Base-by-base conservation (phyloP, 1,140 invertebrate species). In the Micrasema minimum region DNA sequence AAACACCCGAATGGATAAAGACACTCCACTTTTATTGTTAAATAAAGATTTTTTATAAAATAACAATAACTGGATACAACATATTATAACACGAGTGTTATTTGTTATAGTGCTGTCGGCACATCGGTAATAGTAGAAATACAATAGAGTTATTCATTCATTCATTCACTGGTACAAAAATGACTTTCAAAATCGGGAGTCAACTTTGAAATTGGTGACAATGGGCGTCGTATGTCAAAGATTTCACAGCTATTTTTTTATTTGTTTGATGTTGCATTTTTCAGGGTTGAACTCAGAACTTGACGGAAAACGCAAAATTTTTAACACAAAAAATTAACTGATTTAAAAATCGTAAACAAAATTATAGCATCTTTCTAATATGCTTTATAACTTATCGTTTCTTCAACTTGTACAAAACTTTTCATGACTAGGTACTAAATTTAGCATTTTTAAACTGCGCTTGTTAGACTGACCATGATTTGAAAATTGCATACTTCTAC, bases 101-200 rank as follows among this genome's bases (percentile, higher is more conserved):
- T 72, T 72, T 69, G 65, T 50, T 65, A 51, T 62, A 65, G 50
- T 11, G 59, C 45, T 69, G 72, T 73, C 72, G 72, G 72, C 66
- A 66, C 67, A 50, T 69, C 55, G 41, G 71, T 65, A 67, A 66
- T 66, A 50, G 45, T 65, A 26, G 16, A 18, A 9, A 45, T 41
- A 67, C 67, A 73, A 73, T 73, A 51, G 57, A 59, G 38, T 31
- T 14, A 23, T 66, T 41, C 45, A 66, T 50, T 66, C 26, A 38
- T 51, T 51, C 62, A 66, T 66, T 66, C 45, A 66, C 50, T 37
- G 35, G 55, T 18, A 57, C 31, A 59, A 41, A 38, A 59, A 38
- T 53, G 50, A 53, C 50, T 53, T 53, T 26, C 50, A 53, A 53
- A 53, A 38, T 38, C 37, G 55, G 35, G 55, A 59, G 55, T 59